Evolutionary conservation across 2,113 vertebrate species (phyloP).

Genomic region (Pseudorasbora parva): DNA sequence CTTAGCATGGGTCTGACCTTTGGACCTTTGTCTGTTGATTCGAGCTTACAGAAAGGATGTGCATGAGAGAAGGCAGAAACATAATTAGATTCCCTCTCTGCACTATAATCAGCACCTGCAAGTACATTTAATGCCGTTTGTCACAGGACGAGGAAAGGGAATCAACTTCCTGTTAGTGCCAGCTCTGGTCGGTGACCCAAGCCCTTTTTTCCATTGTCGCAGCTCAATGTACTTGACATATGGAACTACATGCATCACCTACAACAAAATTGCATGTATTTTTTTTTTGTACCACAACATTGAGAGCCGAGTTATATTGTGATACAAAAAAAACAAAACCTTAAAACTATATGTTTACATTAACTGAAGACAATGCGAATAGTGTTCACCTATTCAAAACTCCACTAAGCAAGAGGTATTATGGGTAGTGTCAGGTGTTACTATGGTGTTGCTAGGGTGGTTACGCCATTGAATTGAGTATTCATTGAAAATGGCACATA

Average conservation of each 20-base stretch:
- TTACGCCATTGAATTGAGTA: no score
- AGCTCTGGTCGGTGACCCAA: slow-evolving; percentile 44
- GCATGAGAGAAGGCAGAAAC: slow-evolving; percentile 13
- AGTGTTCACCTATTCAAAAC: background rate
- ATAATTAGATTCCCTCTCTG: slow-evolving; percentile 16
- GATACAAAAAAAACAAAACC: background rate
- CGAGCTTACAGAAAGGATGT: slow-evolving; percentile 6
- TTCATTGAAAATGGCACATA: background rate
- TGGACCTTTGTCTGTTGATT: slow-evolving; percentile 25
- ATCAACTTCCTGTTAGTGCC: slow-evolving; percentile 32
- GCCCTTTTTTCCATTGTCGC: slow-evolving; percentile 32
- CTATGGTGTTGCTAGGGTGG: background rate
- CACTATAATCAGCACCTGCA: slow-evolving; percentile 15
- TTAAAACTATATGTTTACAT: background rate
- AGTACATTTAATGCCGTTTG: background rate
- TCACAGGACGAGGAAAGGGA: slow-evolving; percentile 20
- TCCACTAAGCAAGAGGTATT: background rate
- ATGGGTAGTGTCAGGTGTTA: background rate
- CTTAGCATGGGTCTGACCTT: slow-evolving; percentile 43
- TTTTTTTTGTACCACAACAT: background rate
- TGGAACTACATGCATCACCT: background rate
- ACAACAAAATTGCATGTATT: background rate
- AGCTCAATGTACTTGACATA: background rate
- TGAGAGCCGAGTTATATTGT: background rate
- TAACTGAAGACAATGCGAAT: background rate